Conservation (phyloP, 2,888 invertebrate genomes). For the Plebejus argus region DNA sequence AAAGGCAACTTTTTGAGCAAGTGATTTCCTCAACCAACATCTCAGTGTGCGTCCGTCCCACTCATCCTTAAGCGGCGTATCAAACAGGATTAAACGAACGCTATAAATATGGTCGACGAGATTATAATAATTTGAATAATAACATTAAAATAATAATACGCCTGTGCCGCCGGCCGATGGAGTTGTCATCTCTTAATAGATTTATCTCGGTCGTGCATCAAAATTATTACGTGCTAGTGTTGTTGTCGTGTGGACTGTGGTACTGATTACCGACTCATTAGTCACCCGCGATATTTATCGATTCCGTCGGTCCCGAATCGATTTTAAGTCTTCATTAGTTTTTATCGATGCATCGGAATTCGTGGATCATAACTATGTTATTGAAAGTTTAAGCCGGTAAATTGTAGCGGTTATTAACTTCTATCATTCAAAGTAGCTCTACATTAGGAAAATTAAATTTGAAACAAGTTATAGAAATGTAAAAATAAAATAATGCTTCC, state of each 20-base stretch:
- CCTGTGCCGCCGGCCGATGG: conserved; percentile 57
- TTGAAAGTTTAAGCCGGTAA: conserved; percentile 43
- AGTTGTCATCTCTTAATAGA: conserved; percentile 72
- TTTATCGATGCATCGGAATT: conserved; percentile 31
- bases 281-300: conserved; percentile 53
- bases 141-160: conserved; percentile 73
- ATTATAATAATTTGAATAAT: conserved; percentile 78
- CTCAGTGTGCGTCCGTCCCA: conserved; percentile 45
- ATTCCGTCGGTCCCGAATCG: conserved; percentile 41
- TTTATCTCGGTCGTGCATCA: conserved; percentile 68
- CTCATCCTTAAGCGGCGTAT: conserved; percentile 67
- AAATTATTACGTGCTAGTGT: conserved; percentile 56
- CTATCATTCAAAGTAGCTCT: background rate
- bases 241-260: conserved; percentile 51
- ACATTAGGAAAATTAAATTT: background rate
- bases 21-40: background rate
- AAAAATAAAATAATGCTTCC: background rate
- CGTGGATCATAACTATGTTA: conserved; percentile 27
- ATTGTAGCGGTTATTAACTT: conserved; percentile 47
- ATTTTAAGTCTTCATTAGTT: conserved; percentile 39
- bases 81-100: conserved; percentile 70
- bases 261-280: conserved; percentile 65
- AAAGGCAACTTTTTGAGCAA: background rate
- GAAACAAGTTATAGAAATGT: background rate
- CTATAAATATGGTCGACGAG: conserved; percentile 73